phyloP scores from a whole-genome alignment of 2,113 vertebrate species.

The Nothocercus nigrocapillus region DNA sequence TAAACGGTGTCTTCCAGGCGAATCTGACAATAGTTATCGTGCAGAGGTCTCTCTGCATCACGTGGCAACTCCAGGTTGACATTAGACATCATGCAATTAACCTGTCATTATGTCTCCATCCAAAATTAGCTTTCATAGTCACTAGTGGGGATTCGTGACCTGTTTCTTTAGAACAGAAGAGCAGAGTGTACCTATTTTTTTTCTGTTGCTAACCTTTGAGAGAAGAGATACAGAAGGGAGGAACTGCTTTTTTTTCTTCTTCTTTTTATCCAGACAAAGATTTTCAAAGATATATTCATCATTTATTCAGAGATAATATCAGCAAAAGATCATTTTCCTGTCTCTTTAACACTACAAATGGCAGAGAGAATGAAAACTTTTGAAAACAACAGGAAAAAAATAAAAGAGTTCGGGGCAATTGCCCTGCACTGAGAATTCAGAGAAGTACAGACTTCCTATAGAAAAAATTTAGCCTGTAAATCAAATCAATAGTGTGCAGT shows the following conservation, averaged over 20 bases:
- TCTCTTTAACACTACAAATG: not conserved
- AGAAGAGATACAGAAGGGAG: not conserved
- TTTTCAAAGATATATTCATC: not conserved
- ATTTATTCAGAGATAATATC: not conserved
- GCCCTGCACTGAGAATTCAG: not conserved
- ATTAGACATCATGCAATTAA: not conserved
- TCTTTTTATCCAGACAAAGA: not conserved
- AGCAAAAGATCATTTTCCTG: not conserved
- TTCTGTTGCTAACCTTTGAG: not conserved
- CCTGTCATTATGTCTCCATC: not conserved
- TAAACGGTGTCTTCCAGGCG: not conserved
- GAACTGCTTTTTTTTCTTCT: not conserved
- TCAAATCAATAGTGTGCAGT: not conserved
- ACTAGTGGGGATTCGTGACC: not conserved
- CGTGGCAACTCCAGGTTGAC: not conserved
- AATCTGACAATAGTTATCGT: not conserved
- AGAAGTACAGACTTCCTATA: not conserved
- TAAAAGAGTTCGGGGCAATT: not conserved
- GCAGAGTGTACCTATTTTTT: not conserved
- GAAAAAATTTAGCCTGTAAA: not conserved
- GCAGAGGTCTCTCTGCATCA: not conserved
- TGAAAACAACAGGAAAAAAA: not conserved
- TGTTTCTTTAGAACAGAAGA: not conserved
- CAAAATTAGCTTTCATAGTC: not conserved
- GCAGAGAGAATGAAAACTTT: not conserved